phyloP scores from a whole-genome alignment of 2,888 invertebrate genomes.

The Pristionchus arcanus region DNA sequence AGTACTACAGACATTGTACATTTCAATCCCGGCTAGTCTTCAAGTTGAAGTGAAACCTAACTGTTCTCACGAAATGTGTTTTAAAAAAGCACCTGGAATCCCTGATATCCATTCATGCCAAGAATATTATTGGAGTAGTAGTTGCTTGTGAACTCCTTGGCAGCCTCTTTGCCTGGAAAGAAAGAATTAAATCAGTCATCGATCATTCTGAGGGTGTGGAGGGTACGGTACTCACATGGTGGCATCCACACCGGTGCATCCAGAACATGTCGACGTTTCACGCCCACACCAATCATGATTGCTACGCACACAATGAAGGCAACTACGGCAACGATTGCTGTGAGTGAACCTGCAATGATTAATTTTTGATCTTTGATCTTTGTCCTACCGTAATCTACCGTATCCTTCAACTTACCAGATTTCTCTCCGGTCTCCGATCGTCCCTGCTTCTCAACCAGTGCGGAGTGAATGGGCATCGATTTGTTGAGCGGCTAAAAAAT shows the following conservation, averaged over 20 bases:
- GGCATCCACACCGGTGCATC: conserved; percentile 60
- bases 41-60: background rate
- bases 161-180: conserved; percentile 35
- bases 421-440: background rate
- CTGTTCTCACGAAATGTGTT: background rate
- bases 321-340: background rate
- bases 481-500: conserved; percentile 10
- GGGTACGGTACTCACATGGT: conserved; percentile 9
- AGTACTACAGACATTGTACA: too few relatives aligned
- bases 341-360: background rate
- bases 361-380: background rate
- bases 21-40: background rate
- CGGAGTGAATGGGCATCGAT: conserved; percentile 52
- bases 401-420: background rate
- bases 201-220: background rate
- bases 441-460: background rate
- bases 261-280: conserved; percentile 58
- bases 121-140: background rate
- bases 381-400: background rate
- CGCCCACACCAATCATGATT: conserved; percentile 50
- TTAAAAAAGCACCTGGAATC: background rate
- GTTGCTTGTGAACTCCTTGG: background rate
- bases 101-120: background rate
- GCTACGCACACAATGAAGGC: conserved; percentile 54
- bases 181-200: background rate